A percentile compares a stretch with the other conserved stretches of the same genome.
These are phyloP conservation scores for Tineola bisselliella DNA, from an alignment of 2,888 invertebrate genomes.

Conservation along the genomic window DNA sequence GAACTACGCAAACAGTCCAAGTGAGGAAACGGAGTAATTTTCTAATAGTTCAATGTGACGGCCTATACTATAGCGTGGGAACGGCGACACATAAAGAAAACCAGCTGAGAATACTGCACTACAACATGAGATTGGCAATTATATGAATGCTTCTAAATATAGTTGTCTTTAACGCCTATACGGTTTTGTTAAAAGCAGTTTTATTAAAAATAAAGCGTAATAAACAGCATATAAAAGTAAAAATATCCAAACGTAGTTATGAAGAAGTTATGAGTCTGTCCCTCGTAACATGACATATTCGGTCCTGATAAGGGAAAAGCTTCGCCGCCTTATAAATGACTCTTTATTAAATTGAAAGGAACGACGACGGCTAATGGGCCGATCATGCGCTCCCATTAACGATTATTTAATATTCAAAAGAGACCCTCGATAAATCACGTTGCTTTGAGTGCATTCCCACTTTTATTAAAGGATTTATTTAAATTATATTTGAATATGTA, in stretches of 20 bases:
- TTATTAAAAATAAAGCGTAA: no score
- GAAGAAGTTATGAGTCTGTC: not conserved
- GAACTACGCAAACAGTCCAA: conserved; percentile 8
- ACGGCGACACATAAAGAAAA: conserved; percentile 20
- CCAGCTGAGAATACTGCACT: not conserved
- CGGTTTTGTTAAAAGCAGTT: no score
- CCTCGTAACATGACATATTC: conserved; percentile 43
- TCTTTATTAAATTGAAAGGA: conserved; percentile 69
- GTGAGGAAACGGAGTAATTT: conserved; percentile 41
- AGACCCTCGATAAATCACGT: conserved; percentile 63
- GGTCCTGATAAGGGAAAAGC: conserved; percentile 64
- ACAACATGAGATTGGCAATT: not conserved
- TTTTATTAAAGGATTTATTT: conserved; percentile 27
- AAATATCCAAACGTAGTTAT: no score
- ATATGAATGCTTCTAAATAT: no score
- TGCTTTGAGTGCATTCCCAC: conserved; percentile 59
- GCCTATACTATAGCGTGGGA: conserved; percentile 42
- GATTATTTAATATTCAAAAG: conserved; percentile 70
- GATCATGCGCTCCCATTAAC: conserved; percentile 69
- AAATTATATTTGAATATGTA: not conserved
- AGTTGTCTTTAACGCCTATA: no score
- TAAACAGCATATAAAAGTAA: no score
- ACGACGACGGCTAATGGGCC: conserved; percentile 63
- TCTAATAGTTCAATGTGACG: conserved; percentile 51
- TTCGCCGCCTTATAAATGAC: conserved; percentile 65